Conservation (phyloP, 2,113 vertebrate genomes). For the Antechinus stuartii region DNA sequence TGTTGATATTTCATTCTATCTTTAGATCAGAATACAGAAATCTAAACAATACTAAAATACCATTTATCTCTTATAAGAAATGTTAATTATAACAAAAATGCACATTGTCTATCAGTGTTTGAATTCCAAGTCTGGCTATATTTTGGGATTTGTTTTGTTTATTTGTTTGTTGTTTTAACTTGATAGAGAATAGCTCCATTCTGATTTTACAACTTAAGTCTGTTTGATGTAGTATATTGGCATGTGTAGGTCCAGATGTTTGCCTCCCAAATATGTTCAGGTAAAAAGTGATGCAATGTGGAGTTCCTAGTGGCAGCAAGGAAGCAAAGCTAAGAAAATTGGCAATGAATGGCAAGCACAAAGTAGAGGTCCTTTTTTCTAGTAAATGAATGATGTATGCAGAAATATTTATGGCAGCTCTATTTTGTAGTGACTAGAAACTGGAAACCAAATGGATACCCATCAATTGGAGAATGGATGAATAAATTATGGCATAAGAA, state of each 20-base stretch:
- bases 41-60: not conserved
- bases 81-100: not conserved
- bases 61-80: not conserved
- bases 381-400: not conserved
- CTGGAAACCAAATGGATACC: too few species aligned
- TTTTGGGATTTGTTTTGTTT: not conserved
- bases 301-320: conserved; percentile 69
- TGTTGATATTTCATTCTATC: not conserved
- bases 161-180: not conserved
- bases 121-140: not conserved
- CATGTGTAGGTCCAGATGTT: conserved; percentile 23
- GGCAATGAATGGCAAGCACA: not conserved
- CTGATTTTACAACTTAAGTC: not conserved
- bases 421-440: too few species aligned
- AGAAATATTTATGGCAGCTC: too few species aligned
- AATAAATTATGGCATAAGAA: too few species aligned
- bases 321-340: conserved; percentile 53
- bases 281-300: conserved; percentile 68
- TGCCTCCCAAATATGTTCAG: conserved; percentile 28
- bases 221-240: not conserved
- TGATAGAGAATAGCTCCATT: not conserved
- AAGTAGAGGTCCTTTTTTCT: not conserved
- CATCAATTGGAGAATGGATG: too few species aligned
- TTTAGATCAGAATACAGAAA: not conserved
- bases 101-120: not conserved